Conservation (phyloP, 37 sponge, comb jelly and placozoan species). For the Cladorhizidae sp. region DNA sequence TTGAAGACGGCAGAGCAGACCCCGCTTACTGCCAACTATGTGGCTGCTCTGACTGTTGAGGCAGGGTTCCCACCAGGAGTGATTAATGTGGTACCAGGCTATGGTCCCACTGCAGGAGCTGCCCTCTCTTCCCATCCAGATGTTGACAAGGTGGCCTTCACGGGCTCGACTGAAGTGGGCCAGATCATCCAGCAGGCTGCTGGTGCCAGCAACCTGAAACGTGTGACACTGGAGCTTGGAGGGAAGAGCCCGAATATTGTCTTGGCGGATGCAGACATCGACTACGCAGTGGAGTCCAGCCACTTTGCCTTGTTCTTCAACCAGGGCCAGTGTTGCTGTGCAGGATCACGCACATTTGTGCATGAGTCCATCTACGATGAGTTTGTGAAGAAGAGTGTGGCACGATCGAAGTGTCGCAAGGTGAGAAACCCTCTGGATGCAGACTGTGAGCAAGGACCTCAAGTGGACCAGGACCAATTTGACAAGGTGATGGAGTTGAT, state of each 20-base stretch:
- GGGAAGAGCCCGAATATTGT: slow-evolving; percentile 98
- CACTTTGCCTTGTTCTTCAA: slow-evolving; percentile 97
- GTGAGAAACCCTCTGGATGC: slow-evolving; percentile 85
- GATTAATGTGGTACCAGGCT: slow-evolving; percentile 92
- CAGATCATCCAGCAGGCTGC: slow-evolving; percentile 90
- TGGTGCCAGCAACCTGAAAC: slow-evolving; percentile 91
- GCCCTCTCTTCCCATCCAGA: slow-evolving; percentile 88
- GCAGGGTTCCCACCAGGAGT: slow-evolving; percentile 99
- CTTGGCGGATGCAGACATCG: slow-evolving; percentile 93
- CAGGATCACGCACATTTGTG: slow-evolving; percentile 93
- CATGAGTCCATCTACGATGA: slow-evolving; percentile 96
- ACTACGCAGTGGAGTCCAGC: slow-evolving; percentile 88
- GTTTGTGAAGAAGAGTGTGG: slow-evolving; percentile 89
- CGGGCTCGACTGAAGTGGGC: slow-evolving; percentile 98
- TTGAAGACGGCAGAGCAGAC: slow-evolving; percentile 97
- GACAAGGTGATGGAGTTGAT: slow-evolving; percentile 95
- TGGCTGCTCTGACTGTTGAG: slow-evolving; percentile 84
- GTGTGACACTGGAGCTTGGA: slow-evolving; percentile 95
- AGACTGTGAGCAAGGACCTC: slow-evolving; percentile 91
- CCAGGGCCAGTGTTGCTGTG: slow-evolving; percentile 99
- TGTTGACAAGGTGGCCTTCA: slow-evolving; percentile 97
- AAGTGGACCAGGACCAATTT: slow-evolving; percentile 94
- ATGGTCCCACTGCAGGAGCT: slow-evolving; percentile 97
- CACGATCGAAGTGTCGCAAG: slow-evolving; percentile 71
- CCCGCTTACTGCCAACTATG: slow-evolving; percentile 90